Conservation (phyloP, 1,140 invertebrate species). For the Pseudomyrmex pallidus region DNA sequence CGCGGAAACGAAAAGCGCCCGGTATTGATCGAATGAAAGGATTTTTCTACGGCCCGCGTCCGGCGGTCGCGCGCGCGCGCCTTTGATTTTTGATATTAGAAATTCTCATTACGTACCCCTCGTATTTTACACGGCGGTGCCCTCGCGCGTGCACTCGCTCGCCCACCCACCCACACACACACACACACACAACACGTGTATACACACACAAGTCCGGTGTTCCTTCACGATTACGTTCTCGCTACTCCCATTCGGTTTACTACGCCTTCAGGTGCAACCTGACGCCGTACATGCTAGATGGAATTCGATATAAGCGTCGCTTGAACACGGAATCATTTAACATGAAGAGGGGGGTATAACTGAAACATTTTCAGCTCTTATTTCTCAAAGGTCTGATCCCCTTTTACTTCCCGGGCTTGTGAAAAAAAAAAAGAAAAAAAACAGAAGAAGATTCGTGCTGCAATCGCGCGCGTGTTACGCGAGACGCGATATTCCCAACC, state of each 20-base stretch:
- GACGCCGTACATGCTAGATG: conserved; percentile 57
- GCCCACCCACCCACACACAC: background rate
- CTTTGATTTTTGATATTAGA: conserved; percentile 56
- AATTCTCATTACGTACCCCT: conserved; percentile 55
- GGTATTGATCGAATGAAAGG: conserved; percentile 34
- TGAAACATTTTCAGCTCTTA: conserved; percentile 57
- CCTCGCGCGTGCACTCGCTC: background rate
- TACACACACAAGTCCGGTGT: background rate
- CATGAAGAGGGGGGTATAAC: conserved; percentile 30
- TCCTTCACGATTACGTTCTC: conserved; percentile 50
- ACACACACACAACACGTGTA: no score
- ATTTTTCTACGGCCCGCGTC: conserved; percentile 22
- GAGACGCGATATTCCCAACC: conserved; percentile 24
- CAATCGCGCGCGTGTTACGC: background rate
- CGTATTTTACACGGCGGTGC: conserved; percentile 46
- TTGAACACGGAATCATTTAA: conserved; percentile 61
- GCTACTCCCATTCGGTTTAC: conserved; percentile 52
- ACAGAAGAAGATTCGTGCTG: background rate
- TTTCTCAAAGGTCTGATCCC: conserved; percentile 54
- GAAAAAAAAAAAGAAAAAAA: background rate
- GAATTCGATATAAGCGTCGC: conserved; percentile 61
- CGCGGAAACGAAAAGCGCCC: conserved; percentile 2
- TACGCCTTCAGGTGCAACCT: conserved; percentile 61
- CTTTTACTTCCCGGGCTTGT: conserved; percentile 14
- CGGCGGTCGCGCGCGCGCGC: background rate